phyloP scores from a whole-genome alignment of 1,140 invertebrate species.

The Nylanderia fulva region DNA sequence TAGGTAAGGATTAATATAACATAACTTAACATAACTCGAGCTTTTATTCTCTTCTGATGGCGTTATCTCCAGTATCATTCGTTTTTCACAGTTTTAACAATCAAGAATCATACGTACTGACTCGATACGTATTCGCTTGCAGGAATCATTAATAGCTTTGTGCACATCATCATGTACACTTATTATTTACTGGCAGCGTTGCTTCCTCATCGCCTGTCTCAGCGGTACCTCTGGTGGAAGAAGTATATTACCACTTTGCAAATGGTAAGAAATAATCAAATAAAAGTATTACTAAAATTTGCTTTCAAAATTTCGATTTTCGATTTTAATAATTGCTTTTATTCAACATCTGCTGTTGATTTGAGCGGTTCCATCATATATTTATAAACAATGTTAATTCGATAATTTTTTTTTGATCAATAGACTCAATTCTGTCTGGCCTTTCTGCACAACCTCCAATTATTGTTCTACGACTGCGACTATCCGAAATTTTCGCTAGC shows the following conservation, averaged over 20 bases:
- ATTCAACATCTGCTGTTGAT: background rate
- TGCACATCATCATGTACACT: conserved; percentile 94
- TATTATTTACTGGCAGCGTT: conserved; percentile 93
- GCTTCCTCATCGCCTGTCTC: conserved; percentile 88
- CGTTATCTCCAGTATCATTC: background rate
- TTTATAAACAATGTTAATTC: background rate
- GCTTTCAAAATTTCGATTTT: background rate
- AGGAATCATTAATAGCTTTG: conserved; percentile 93
- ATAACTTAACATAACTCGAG: no score
- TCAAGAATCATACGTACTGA: background rate
- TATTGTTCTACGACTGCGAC: conserved; percentile 94
- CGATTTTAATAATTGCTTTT: background rate
- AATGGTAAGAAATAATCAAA: conserved; percentile 88
- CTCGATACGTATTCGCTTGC: background rate
- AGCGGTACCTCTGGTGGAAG: conserved; percentile 93
- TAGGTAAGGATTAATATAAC: conserved; percentile 79
- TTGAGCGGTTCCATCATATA: background rate
- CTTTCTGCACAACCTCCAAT: conserved; percentile 92
- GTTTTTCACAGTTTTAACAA: background rate
- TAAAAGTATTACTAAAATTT: no score
- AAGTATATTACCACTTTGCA: conserved; percentile 93
- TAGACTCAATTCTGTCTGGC: conserved; percentile 92
- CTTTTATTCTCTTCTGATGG: background rate
- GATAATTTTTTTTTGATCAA: conserved; percentile 71
- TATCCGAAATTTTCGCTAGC: conserved; percentile 92